Base-by-base conservation (phyloP, 1,140 invertebrate species). In the Sminthurides bifidus region DNA sequence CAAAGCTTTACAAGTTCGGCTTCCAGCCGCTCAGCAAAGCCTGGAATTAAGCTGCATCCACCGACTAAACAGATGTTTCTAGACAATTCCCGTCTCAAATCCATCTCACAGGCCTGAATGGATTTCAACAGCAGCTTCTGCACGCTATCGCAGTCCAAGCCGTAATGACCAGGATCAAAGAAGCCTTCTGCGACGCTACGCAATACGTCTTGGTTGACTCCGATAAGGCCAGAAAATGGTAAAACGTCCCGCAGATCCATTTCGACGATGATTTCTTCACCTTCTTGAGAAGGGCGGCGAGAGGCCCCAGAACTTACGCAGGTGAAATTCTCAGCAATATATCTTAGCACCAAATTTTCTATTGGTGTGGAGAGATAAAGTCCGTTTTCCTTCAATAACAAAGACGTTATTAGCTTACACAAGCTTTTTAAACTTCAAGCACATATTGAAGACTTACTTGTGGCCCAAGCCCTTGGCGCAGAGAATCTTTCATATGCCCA, bases 91-190 rank as follows among this genome's bases (percentile, higher is more conserved):
- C 74, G 72, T 19, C 77, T 65, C 35, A 73, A 72, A 68, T 79
- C 77, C 63, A 79, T 72, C 29, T 74, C 73, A 64, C 75, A 77
- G 37, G 74, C 71, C 66, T 76, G 73, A 52, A 81, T 75, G 19
- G 77, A 77, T 59, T 77, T 74, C 59, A 73, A 71, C 3, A 82
- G 72, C 30, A 81, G 67, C 59, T 78, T 77, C 49, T 77, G 78
- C 12, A 82, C 60, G 29, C 75, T 76, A 41, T 75, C 74, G 56
- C 75, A 73, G 66, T 82, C 80, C 54, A 78, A 70, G 29, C 78
- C 79, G 76, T 78, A 81, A 27, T 74, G 62, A 56, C 79, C 75
- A 6, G 78, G 78, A 59, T 79, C 74, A 66, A 82, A 81, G 29
- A 82, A 69, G 17, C 80, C 80, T 66, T 82, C 80, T 3, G 77